Evolutionary conservation across 35 echinoderm and acorn worm species (phyloP), one percentile per base, ranked within the genome.

Genomic region (Heliocidaris erythrogramma): DNA sequence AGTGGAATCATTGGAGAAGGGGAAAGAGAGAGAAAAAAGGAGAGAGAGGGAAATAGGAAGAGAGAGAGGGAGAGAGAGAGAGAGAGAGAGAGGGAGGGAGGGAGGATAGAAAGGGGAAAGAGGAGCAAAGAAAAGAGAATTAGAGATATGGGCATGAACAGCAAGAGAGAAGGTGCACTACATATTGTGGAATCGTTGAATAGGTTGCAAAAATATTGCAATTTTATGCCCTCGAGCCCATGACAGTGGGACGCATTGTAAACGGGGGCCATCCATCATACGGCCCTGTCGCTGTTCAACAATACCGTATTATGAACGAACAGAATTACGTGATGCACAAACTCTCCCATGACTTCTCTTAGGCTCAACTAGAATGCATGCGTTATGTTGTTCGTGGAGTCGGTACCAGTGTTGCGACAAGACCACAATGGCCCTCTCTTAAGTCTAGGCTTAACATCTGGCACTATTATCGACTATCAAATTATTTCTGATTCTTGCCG

Each of bases 121-220:
- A 56, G 7, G 1, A 14, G 2, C 14, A 14, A 56, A 56, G 52
- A 56, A 56, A 14, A 12, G 61, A 71, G 61, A 71, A 27, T 8
- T 5, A 13, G 87, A 88, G 18, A 32, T 21, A 32, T 7, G 10
- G 86, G 30, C 1, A 35, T 1, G 2, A 5, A 32, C 13, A 48
- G 31, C 10, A 13, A 89, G 30, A 42, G 87, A 89, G 47, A 42
- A 3, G 65, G 27, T 78, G n/a, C 65, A 78, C 35, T 42, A 42
- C 35, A 7, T 78, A 78, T 78, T 78, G 27, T 78, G 65, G 65
- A 78, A 78, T 78, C 65, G 27, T 24, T 78, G 65, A 78, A 78
- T 78, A n/a, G 65, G 65, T n/a, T 78, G 65, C 65, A 92, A 48
- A 92, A 92, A 92, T 48, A 92, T 92, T 92, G 91, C 91, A 92